Conservation (phyloP, 2,888 invertebrate genomes). For the Dichetophora obliterata region DNA sequence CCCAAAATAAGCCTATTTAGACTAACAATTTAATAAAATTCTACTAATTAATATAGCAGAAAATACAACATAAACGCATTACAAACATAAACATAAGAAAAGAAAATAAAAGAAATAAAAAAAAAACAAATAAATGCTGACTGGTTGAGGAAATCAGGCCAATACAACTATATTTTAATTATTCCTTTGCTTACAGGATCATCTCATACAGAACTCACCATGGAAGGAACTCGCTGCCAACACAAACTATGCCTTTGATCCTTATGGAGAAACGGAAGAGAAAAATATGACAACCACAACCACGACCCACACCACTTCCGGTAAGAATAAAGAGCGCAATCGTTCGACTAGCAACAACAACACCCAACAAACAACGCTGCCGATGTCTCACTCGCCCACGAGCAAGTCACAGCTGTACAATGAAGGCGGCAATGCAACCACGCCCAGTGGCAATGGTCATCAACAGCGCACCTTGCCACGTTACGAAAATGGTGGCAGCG, state of each 20-base stretch:
- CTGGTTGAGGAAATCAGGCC: conserved; percentile 60
- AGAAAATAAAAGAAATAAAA: conserved; percentile 46
- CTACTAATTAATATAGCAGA: neutral
- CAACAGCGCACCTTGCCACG: conserved; percentile 39
- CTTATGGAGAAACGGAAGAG: conserved; percentile 85
- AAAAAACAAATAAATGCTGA: conserved; percentile 61
- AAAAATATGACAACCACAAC: conserved; percentile 69
- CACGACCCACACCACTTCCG: conserved; percentile 45
- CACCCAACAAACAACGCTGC: conserved; percentile 68
- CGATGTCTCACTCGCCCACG: conserved; percentile 70
- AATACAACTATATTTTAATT: conserved; percentile 21
- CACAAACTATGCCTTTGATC: conserved; percentile 92
- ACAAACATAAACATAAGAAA: neutral
- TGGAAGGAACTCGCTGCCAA: conserved; percentile 89
- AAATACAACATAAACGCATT: conserved; percentile 1
- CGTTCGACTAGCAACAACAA: conserved; percentile 54
- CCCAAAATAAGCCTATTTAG: neutral
- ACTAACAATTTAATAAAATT: neutral
- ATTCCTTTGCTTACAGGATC: conserved; percentile 74
- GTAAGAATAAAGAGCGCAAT: conserved; percentile 63
- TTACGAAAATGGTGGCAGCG: conserved; percentile 41
- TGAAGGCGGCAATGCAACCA: conserved; percentile 55
- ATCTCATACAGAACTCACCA: conserved; percentile 84
- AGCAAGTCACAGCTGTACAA: conserved; percentile 67
- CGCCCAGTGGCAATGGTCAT: conserved; percentile 41